Percentiles rank a stretch among this genome's conserved stretches.
These are phyloP conservation scores for Rhopalosiphum nymphaeae DNA, from an alignment of 2,888 invertebrate species.

Conservation along the genomic window DNA sequence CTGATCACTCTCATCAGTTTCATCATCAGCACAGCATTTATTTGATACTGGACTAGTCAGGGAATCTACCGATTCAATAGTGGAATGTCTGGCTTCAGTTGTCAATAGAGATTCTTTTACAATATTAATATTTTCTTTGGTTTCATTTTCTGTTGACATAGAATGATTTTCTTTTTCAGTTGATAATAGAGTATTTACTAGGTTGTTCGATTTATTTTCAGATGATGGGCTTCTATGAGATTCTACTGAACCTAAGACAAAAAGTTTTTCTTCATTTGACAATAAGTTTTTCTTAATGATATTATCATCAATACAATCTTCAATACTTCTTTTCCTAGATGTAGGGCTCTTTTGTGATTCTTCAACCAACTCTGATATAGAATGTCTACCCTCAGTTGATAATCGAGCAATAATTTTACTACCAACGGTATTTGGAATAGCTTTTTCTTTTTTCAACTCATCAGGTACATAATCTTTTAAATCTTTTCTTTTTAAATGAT, in stretches of 20 bases:
- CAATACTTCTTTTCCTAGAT: conserved; percentile 14
- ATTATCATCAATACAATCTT: conserved; percentile 23
- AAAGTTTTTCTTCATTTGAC: conserved; percentile 8
- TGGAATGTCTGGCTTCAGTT: conserved; percentile 17
- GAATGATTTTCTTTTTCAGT: conserved; percentile 17
- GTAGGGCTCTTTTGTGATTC: conserved; percentile 28
- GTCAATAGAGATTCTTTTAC: conserved; percentile 24
- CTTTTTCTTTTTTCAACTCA: conserved; percentile 57
- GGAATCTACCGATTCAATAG: neutral
- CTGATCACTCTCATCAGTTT: conserved; percentile 34
- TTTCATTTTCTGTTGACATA: conserved; percentile 11
- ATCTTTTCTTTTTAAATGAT: conserved; percentile 87
- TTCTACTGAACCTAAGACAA: conserved; percentile 23
- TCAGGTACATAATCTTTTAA: conserved; percentile 80
- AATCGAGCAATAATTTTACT: conserved; percentile 63
- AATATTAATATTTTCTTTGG: conserved; percentile 35
- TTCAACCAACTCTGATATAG: conserved; percentile 32
- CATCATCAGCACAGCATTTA: conserved; percentile 40
- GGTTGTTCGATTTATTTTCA: neutral
- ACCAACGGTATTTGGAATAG: conserved; percentile 56
- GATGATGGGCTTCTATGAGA: conserved; percentile 8
- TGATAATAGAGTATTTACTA: neutral
- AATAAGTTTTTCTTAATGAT: conserved; percentile 24
- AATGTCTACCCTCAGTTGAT: conserved; percentile 57
- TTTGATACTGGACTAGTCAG: conserved; percentile 40